Percentiles rank a stretch among this genome's conserved stretches.
Evolutionary conservation across 1,140 invertebrate genomes (phyloP).

Genomic region (Tetramorium alpestre): DNA sequence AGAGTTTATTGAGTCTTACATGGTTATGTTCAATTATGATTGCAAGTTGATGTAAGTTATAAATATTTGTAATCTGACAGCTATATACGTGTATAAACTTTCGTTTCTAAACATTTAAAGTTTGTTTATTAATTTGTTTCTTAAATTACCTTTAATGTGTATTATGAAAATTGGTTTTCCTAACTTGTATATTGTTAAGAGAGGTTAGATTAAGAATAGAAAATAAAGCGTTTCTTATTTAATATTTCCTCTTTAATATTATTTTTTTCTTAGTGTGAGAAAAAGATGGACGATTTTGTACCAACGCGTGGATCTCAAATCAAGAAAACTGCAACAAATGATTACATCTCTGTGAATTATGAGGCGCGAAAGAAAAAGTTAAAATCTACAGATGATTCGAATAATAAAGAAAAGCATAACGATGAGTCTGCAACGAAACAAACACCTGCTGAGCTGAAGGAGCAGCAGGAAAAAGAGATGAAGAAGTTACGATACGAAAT

Average conservation of each 20-base stretch:
- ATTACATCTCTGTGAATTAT: conserved; percentile 85
- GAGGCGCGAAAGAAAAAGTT: conserved; percentile 85
- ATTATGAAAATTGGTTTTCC: background rate
- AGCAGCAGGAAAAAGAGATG: conserved; percentile 86
- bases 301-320: conserved; percentile 86
- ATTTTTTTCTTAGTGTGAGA: conserved; percentile 32
- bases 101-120: background rate
- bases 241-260: background rate
- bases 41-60: background rate
- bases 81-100: background rate
- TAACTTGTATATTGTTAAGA: background rate
- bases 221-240: background rate
- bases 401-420: background rate
- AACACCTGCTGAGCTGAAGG: conserved; percentile 60
- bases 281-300: conserved; percentile 82
- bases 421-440: background rate
- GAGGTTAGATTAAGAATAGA: background rate
- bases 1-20: too few species aligned
- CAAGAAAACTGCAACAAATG: conserved; percentile 81
- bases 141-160: background rate
- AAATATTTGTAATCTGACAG: background rate
- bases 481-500: conserved; percentile 88
- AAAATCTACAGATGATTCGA: conserved; percentile 48
- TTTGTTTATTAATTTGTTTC: background rate
- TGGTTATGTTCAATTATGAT: background rate